phyloP scores from a whole-genome alignment of 2,113 vertebrate species.

The Heterotilapia buettikoferi region DNA sequence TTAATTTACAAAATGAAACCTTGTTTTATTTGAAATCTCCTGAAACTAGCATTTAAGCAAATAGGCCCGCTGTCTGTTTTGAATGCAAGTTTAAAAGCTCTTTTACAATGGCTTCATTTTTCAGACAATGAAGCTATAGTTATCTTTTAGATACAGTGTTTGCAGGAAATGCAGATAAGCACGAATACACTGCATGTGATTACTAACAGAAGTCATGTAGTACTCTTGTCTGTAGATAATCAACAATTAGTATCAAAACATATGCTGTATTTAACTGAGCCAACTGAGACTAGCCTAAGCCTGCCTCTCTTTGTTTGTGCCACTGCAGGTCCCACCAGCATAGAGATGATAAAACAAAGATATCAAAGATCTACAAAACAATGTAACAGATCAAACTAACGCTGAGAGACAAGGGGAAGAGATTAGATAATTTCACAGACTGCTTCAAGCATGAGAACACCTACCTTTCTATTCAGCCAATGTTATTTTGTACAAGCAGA shows the following conservation, averaged over 20 bases:
- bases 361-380: not conserved
- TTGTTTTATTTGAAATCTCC: not conserved
- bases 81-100: not conserved
- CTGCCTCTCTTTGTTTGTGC: not conserved
- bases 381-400: not conserved
- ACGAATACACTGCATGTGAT: not conserved
- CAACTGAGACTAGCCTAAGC: not conserved
- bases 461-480: not conserved
- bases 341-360: not conserved
- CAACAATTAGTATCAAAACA: not conserved
- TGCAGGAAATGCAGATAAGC: not conserved
- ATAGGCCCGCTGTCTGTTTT: not conserved
- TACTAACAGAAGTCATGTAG: not conserved
- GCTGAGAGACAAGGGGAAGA: not conserved
- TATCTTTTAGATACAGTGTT: not conserved
- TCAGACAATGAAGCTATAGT: not conserved
- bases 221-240: not conserved
- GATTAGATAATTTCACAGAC: not conserved
- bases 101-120: not conserved
- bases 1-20: not conserved
- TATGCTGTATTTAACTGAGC: not conserved
- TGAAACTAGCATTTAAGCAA: not conserved
- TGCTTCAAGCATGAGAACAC: not conserved
- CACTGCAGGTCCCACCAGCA: not conserved
- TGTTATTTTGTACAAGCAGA: not conserved